These are phyloP conservation scores for Rhynchomys soricoides DNA, from an alignment of 2,113 vertebrate genomes.

Conservation along the genomic window DNA sequence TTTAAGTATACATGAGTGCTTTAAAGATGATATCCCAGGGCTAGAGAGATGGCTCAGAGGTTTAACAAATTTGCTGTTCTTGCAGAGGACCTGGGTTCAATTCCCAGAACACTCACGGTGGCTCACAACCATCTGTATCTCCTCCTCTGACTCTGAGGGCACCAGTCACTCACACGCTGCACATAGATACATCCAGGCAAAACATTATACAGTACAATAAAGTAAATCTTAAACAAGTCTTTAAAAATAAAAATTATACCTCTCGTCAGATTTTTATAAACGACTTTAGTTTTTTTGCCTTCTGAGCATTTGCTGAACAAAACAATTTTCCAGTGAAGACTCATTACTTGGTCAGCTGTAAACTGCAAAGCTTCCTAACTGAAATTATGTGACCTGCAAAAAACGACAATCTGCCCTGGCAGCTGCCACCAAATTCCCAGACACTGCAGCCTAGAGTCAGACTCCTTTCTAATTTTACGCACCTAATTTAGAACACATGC, in stretches of 20 bases:
- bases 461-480: conserved; percentile 76
- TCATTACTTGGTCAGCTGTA: conserved; percentile 70
- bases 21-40: neutral
- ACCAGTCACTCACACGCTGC: too few relatives aligned
- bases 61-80: neutral
- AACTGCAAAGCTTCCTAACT: conserved; percentile 32
- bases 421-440: conserved; percentile 73
- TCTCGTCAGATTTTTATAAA: conserved; percentile 43
- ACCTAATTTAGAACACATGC: conserved; percentile 76
- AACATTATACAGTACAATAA: neutral
- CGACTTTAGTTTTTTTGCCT: neutral
- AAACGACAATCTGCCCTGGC: conserved; percentile 72
- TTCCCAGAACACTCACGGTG: neutral
- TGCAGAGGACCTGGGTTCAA: neutral
- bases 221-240: neutral
- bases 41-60: neutral
- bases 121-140: neutral
- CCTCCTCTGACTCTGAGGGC: neutral
- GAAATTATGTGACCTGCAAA: conserved; percentile 76
- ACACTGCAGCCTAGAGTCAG: conserved; percentile 39
- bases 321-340: conserved; percentile 59
- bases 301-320: conserved; percentile 62
- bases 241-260: conserved; percentile 20
- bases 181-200: neutral
- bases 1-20: conserved; percentile 6